Conservation (phyloP, 2,797 vertebrate genomes). For the Fundulus diaphanus region DNA sequence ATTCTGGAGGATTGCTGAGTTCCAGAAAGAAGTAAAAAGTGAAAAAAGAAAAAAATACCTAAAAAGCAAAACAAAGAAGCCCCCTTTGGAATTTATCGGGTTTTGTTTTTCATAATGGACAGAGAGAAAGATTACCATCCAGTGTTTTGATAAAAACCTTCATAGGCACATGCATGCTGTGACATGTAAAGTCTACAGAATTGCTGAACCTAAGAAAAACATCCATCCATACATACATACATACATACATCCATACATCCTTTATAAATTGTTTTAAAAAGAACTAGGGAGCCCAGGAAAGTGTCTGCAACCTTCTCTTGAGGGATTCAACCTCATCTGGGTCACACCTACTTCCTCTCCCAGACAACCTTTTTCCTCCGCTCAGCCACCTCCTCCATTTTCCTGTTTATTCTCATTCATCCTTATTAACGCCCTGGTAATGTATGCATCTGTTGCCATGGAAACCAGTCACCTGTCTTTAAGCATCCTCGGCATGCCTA, state of each 20-base stretch:
- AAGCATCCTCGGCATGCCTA: conserved; percentile 50
- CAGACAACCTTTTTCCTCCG: conserved; percentile 18
- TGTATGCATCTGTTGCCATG: conserved; percentile 70
- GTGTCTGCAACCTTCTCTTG: conserved; percentile 13
- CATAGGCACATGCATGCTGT: too few species aligned
- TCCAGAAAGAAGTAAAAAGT: too few species aligned
- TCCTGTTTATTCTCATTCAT: conserved; percentile 67
- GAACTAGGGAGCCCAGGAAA: neutral
- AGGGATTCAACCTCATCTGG: conserved; percentile 7
- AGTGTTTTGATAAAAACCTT: too few species aligned
- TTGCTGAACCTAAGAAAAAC: too few species aligned
- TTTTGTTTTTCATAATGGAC: too few species aligned
- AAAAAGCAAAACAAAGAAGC: too few species aligned
- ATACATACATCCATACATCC: neutral
- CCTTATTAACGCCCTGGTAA: conserved; percentile 41
- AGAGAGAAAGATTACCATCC: too few species aligned
- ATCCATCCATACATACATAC: too few species aligned
- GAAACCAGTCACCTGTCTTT: conserved; percentile 67
- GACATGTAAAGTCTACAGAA: too few species aligned
- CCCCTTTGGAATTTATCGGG: too few species aligned
- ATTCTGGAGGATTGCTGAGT: too few species aligned
- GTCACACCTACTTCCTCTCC: conserved; percentile 19
- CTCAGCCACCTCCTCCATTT: conserved; percentile 57
- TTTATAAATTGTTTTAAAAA: neutral
- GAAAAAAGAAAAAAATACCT: too few species aligned